Conservation (phyloP, 23 tunicate genomes). For the Trididemnum clinides region DNA sequence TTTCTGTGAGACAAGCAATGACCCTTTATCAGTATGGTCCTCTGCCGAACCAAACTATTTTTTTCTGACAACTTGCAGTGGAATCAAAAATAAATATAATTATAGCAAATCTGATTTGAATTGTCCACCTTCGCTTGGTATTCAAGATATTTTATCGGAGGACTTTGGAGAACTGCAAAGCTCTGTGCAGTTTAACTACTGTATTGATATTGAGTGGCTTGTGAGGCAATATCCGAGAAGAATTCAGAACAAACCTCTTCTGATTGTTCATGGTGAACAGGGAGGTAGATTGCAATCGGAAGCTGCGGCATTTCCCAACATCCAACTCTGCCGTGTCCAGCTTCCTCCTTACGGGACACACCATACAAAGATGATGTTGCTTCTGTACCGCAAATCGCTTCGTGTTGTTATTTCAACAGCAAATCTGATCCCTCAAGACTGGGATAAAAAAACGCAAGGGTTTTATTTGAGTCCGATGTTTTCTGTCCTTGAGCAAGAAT, state of each 20-base stretch:
- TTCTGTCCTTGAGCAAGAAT: neutral
- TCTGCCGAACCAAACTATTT: conserved; percentile 58
- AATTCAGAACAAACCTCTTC: conserved; percentile 47
- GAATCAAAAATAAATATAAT: conserved; percentile 47
- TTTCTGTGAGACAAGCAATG: neutral
- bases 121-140: conserved; percentile 47
- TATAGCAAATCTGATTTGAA: neutral
- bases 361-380: conserved; percentile 95
- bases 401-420: conserved; percentile 79
- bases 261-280: conserved; percentile 77
- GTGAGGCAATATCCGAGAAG: conserved; percentile 60
- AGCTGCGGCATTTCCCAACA: conserved; percentile 32
- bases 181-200: conserved; percentile 83
- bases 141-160: conserved; percentile 59
- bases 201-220: conserved; percentile 85
- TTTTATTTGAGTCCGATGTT: conserved; percentile 88
- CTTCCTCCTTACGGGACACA: conserved; percentile 95
- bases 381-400: conserved; percentile 54
- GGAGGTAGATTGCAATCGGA: conserved; percentile 32
- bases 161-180: conserved; percentile 52
- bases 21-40: conserved; percentile 45
- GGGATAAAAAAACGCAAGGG: conserved; percentile 85
- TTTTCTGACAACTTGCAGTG: conserved; percentile 73
- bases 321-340: conserved; percentile 58
- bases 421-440: conserved; percentile 75